phyloP scores from a whole-genome alignment of 2,797 vertebrate species.

The Propithecus perrieri region DNA sequence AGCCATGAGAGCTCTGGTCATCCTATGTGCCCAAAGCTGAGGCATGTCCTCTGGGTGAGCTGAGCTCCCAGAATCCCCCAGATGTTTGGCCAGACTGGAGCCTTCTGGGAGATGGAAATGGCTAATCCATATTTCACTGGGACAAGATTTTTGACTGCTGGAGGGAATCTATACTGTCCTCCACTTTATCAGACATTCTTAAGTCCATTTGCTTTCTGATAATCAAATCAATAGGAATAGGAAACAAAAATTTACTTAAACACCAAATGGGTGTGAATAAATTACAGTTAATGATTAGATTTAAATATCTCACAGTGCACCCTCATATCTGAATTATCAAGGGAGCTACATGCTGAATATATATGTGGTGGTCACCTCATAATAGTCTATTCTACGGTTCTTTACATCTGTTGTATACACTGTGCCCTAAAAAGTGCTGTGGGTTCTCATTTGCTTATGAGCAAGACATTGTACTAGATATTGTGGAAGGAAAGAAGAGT shows the following conservation, averaged over 20 bases:
- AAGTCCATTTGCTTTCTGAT: background rate
- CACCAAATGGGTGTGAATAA: background rate
- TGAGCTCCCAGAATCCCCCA: background rate
- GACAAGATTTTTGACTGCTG: background rate
- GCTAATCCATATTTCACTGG: background rate
- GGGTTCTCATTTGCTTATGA: background rate
- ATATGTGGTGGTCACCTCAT: background rate
- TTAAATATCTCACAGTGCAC: background rate
- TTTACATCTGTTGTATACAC: background rate
- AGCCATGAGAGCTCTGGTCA: background rate
- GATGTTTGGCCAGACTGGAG: background rate
- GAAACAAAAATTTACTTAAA: background rate
- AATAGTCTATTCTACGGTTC: background rate
- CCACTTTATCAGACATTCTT: background rate
- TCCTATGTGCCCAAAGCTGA: background rate
- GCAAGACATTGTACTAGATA: background rate
- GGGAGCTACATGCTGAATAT: background rate
- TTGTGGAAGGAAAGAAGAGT: background rate
- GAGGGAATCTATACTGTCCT: background rate
- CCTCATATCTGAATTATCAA: slow-evolving; percentile 10
- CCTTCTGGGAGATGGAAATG: background rate
- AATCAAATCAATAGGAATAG: background rate
- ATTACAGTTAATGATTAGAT: background rate
- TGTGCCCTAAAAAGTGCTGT: background rate
- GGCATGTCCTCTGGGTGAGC: background rate